Conservation (phyloP, 2,113 vertebrate species). For the Azemiops feae region DNA sequence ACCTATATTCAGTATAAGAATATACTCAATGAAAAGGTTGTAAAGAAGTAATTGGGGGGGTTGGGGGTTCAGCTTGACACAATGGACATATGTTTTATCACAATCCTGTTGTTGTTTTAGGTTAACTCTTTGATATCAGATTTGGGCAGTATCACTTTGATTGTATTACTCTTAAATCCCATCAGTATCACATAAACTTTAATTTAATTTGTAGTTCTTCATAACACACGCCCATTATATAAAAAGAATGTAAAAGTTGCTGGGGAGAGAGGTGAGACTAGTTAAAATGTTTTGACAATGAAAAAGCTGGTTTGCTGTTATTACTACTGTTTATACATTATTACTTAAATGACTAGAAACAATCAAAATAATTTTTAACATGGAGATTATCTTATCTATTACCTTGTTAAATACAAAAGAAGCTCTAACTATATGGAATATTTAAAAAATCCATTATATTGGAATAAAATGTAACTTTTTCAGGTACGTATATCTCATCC, state of each 20-base stretch:
- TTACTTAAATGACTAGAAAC: slow-evolving; percentile 16
- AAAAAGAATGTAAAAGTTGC: not conserved
- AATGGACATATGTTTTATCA: not conserved
- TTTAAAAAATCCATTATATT: not conserved
- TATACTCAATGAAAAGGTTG: slow-evolving; percentile 33
- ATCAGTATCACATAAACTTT: not conserved
- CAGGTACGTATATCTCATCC: not conserved
- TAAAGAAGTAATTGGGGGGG: slow-evolving; percentile 12
- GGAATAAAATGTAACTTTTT: not conserved
- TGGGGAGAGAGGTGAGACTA: not conserved
- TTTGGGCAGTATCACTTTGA: not conserved
- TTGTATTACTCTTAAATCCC: slow-evolving; percentile 4
- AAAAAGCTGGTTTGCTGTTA: slow-evolving; percentile 3
- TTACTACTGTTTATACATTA: not conserved
- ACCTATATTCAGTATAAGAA: slow-evolving; percentile 11
- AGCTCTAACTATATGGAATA: not conserved
- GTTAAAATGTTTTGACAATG: not conserved
- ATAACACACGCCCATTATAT: not conserved
- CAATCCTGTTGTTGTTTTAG: not conserved
- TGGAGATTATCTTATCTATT: not conserved
- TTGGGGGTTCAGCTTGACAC: slow-evolving; percentile 15
- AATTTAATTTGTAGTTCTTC: not conserved
- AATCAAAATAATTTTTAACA: slow-evolving; percentile 4
- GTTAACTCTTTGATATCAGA: slow-evolving; percentile 5
- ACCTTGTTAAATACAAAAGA: slow-evolving; percentile 24